phyloP scores from a whole-genome alignment of 2,797 vertebrate genomes.

The Natrix natrix region DNA sequence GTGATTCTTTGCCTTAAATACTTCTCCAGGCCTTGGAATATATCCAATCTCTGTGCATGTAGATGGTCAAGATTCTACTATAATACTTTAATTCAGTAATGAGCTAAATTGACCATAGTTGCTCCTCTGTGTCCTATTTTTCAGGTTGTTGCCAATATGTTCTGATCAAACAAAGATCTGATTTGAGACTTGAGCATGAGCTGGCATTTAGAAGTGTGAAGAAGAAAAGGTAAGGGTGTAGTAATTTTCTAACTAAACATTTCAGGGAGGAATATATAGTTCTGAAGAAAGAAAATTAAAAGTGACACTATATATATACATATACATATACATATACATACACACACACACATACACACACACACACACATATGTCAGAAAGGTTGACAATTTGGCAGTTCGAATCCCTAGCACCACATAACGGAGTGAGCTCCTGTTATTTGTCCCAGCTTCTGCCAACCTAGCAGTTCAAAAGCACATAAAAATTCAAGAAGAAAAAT shows the following conservation, averaged over 20 bases:
- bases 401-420: too few relatives aligned
- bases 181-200: not conserved
- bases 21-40: slow-evolving; percentile 5
- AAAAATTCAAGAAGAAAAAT: too few relatives aligned
- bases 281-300: not conserved
- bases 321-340: too few relatives aligned
- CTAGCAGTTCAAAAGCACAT: too few relatives aligned
- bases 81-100: slow-evolving; percentile 17
- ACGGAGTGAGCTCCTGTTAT: too few relatives aligned
- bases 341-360: too few relatives aligned
- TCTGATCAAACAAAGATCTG: not conserved
- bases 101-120: slow-evolving; percentile 22
- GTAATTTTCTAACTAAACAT: not conserved
- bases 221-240: not conserved
- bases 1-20: not conserved
- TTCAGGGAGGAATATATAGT: not conserved
- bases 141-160: not conserved
- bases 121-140: not conserved
- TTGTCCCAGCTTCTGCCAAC: too few relatives aligned
- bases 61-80: not conserved
- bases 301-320: not conserved
- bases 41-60: not conserved
- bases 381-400: too few relatives aligned
- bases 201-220: not conserved
- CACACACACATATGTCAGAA: too few relatives aligned